A percentile compares a stretch with the other conserved stretches of the same genome.
These are phyloP conservation scores for Lepisosteus osseus DNA, from an alignment of 2,113 vertebrate species.

Conservation along the genomic window DNA sequence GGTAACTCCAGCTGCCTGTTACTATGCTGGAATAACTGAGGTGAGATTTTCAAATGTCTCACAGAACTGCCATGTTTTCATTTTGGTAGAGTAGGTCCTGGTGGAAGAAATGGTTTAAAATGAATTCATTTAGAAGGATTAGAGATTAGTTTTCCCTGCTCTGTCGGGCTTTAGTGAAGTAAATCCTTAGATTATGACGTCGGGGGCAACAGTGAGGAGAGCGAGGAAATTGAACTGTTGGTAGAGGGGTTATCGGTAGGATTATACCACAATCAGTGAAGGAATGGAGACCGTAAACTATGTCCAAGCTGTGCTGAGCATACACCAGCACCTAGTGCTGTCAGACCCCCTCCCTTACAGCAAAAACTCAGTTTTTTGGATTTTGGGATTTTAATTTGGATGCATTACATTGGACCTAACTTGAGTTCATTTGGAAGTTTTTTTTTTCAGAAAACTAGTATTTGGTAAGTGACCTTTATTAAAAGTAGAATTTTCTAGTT, in stretches of 20 bases:
- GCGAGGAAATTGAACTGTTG: conserved; percentile 33
- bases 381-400: not conserved
- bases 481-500: no score
- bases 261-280: conserved; percentile 43
- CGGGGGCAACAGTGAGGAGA: conserved; percentile 19
- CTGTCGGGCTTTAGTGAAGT: conserved; percentile 21
- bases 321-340: not conserved
- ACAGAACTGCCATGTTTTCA: no score
- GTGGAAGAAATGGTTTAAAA: not conserved
- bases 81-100: no score
- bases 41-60: no score
- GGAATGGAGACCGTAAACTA: conserved; percentile 13
- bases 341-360: not conserved
- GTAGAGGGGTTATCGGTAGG: conserved; percentile 40
- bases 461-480: not conserved
- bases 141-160: conserved; percentile 28
- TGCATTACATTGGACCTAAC: not conserved
- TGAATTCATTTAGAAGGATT: conserved; percentile 40
- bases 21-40: no score
- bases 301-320: not conserved
- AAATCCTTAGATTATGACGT: conserved; percentile 61
- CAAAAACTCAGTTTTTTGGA: not conserved
- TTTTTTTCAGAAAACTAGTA: not conserved
- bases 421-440: not conserved
- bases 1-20: no score